Evolutionary conservation across 2,797 vertebrate genomes (phyloP).

Genomic region (Microchirus variegatus): DNA sequence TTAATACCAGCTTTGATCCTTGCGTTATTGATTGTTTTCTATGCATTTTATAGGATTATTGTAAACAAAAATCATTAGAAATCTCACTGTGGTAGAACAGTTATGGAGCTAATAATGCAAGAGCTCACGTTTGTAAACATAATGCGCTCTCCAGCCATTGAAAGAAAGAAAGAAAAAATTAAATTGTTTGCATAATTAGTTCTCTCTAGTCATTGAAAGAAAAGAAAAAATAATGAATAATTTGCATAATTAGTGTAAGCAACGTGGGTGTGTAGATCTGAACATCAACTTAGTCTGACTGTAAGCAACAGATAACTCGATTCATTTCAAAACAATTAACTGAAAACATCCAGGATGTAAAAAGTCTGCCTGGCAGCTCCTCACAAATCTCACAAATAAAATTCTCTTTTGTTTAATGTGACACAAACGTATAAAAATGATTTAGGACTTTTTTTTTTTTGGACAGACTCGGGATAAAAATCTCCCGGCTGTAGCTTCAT

Average conservation of each 20-base stretch:
- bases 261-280: background rate
- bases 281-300: no score
- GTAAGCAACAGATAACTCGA: no score
- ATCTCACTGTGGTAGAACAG: slow-evolving; percentile 2
- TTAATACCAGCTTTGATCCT: slow-evolving; percentile 13
- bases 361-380: no score
- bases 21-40: background rate
- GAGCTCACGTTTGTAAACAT: background rate
- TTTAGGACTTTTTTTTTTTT: no score
- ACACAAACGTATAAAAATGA: background rate
- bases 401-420: background rate
- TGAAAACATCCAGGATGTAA: no score
- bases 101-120: background rate
- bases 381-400: no score
- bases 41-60: background rate
- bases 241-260: background rate
- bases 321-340: background rate
- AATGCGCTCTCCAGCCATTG: background rate
- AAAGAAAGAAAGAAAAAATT: no score
- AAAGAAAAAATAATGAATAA: no score
- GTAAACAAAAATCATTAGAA: background rate
- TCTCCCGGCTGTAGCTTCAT: slow-evolving; percentile 4
- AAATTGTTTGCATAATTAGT: background rate
- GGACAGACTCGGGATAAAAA: background rate
- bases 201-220: no score